Base-by-base conservation (phyloP, 2,113 vertebrate genomes). In the Bubo bubo region DNA sequence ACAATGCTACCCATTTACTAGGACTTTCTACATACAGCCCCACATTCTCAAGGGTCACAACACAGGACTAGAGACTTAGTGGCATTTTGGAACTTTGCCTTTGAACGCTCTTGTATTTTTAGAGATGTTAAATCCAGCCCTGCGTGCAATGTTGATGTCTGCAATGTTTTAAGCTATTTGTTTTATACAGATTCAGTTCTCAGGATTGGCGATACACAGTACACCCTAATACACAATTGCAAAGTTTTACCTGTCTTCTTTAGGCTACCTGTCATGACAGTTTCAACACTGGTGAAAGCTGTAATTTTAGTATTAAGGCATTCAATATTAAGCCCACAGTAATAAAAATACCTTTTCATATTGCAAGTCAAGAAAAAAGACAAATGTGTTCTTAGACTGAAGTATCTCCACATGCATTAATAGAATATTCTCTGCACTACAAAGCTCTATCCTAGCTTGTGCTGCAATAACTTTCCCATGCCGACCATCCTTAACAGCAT, bases 61-160 rank as follows among this genome's bases (percentile, higher is more conserved):
- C 45, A 52, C 43, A 64, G 62, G 19, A 47, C 80, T 52, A 67
- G 70, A 77, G 62, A 75, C 80, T 37, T 34, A 35, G 19, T 52
- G 68, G 80, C 76, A 85, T 75, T 95, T 52, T 93, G 89, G 95
- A 89, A 87, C 89, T 70, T 37, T 39, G 94, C 83, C 95, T 82
- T 60, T 64, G 39, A 91, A 89, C 34, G 37, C 12, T 64, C 19
- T 16, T 9, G 10, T 94, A 85, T 93, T 95, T 95, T 95, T 88
- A 90, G 88, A 71, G 74, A 94, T 47, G 49, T 87, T 70, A 81
- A 95, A 94, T 41, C 56, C 47, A 95, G 79, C 18, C 68, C 52
- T 34, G 18, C 35, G 39, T 56, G 58, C 52, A 59, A 7, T 41
- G 39, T 5, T 34, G 62, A 45, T 59, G 70, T 43, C 77, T 84